Conservation (phyloP, 2,113 vertebrate genomes). For the Phrynosoma blainvillii region DNA sequence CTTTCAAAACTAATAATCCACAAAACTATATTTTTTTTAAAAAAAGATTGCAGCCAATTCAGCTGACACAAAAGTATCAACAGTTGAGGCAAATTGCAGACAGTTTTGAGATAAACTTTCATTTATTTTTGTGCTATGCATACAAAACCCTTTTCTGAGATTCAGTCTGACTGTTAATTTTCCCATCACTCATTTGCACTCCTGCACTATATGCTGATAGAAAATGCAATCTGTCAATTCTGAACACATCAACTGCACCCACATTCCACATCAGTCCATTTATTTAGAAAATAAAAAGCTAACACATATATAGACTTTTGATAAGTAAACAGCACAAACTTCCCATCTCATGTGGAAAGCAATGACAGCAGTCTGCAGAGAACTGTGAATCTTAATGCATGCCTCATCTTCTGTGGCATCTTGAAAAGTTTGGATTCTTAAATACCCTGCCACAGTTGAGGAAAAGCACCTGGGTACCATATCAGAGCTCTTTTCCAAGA, state of each 20-base stretch:
- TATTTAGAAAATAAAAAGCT: neutral
- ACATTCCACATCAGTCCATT: neutral
- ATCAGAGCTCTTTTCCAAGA: neutral
- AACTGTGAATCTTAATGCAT: neutral
- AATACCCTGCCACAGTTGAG: neutral
- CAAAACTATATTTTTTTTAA: neutral
- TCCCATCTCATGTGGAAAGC: neutral
- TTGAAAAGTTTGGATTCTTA: neutral
- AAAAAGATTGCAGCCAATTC: neutral
- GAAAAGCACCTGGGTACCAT: neutral
- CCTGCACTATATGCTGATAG: too few species aligned
- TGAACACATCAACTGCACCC: neutral
- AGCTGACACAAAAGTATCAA: conserved; percentile 27
- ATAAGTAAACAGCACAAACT: neutral
- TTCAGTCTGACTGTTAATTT: neutral
- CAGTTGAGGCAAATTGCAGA: conserved; percentile 26
- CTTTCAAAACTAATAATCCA: conserved; percentile 37
- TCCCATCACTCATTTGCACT: neutral
- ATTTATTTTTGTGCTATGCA: neutral
- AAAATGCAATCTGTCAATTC: neutral
- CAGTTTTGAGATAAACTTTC: conserved; percentile 26
- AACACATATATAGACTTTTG: neutral
- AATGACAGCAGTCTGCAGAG: neutral
- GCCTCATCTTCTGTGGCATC: neutral
- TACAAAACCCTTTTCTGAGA: neutral